Evolutionary conservation across 2,888 invertebrate genomes (phyloP), one percentile per base, ranked within the genome.

Genomic region (Eupithecia insigniata): DNA sequence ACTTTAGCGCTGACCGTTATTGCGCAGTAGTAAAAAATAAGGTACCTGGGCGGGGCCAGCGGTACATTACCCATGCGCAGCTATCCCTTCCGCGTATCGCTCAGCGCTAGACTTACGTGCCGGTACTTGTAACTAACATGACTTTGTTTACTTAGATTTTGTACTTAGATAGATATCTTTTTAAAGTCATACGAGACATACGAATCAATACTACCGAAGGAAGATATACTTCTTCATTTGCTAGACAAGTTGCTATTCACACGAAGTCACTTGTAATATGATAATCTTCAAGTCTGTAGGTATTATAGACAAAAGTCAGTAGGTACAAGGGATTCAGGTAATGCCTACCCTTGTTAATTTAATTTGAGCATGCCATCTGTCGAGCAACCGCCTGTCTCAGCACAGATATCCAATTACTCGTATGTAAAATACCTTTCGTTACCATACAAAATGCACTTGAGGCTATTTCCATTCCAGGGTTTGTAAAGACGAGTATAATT

Each of bases 311-410:
- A 74, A 72, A 75, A 74, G 72, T 73, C 75, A 69, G 71, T 28
- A 76, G 73, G 76, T 74, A 64, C 43, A 78, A 82, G 82, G 87
- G 88, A 89, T 88, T 87, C 82, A 87, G 87, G 86, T 86, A 78
- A 82, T 80, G 80, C 79, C 82, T 83, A 88, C 88, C 87, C 90
- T 89, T 90, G 90, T 91, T 91, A 90, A 90, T 90, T 90, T 88
- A 90, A 90, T 90, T 90, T 88, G 83, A 87, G 89, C 88, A 89
- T 87, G 86, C 89, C 90, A 89, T 89, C 89, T 90, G 89, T 88
- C 89, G 81, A 79, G 74, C 79, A 79, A 83, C 78, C 80, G 81
- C 79, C 80, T 79, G 84, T 84, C 84, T 85, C 81, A 80, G 84
- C 84, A 81, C 85, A 82, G 81, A 84, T 88, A 87, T 88, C 86